Evolutionary conservation across 2,113 vertebrate genomes (phyloP).

Genomic region (Saccopteryx bilineata): DNA sequence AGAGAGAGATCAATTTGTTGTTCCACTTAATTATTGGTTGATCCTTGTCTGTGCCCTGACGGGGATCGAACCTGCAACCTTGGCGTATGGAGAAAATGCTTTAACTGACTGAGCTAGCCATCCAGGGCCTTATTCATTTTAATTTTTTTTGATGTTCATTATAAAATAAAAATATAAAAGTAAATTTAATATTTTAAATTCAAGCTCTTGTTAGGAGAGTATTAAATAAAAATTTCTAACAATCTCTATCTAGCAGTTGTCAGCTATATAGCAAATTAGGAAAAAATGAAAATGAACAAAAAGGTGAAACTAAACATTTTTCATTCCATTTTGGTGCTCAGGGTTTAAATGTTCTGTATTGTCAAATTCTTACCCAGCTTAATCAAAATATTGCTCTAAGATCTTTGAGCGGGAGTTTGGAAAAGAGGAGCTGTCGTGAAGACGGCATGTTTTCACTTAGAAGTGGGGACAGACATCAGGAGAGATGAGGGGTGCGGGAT

Average conservation of each 20-base stretch:
- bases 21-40: too few species aligned
- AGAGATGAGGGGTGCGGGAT: background rate
- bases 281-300: background rate
- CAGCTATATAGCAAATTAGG: background rate
- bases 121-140: background rate
- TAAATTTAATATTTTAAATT: conserved; percentile 31
- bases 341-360: background rate
- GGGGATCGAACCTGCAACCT: too few species aligned
- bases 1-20: too few species aligned
- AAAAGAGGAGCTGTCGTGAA: background rate
- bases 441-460: background rate
- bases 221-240: background rate
- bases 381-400: background rate
- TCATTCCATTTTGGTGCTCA: background rate
- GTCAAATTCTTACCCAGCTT: background rate
- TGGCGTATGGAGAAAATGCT: too few species aligned
- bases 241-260: background rate
- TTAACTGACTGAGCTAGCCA: too few species aligned
- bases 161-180: background rate
- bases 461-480: background rate
- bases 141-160: background rate
- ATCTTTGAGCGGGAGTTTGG: background rate
- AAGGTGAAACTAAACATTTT: background rate
- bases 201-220: conserved; percentile 11
- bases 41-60: too few species aligned